Base-by-base conservation (phyloP, 2,888 invertebrate genomes). In the Patella ulyssiponensis region DNA sequence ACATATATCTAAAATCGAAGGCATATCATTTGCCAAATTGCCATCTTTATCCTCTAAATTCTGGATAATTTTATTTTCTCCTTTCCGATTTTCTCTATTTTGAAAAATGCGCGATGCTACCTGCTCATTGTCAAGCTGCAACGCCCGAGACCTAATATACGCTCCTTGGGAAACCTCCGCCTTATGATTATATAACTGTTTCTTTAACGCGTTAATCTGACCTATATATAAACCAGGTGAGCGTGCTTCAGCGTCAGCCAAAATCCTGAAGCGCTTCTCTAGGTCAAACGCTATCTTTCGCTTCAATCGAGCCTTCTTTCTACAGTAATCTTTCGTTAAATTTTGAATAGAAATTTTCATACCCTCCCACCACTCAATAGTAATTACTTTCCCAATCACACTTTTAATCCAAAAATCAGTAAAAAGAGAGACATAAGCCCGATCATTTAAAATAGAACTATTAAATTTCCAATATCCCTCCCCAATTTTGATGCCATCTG, bases 1-100 rank as follows among this genome's bases (percentile, higher is more conserved):
- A 72, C 71, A 76, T 20, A 23, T 64, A 9, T 58, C 44, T 64
- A 76, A 64, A 33, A 75, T 78, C 3, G 17, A 71, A 17, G 20
- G 64, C 44, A 72, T 53, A 56, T 56, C 56, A 56, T 56, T n/a
- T 17, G n/a, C 56, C 56, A 56, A 56, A 56, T 56, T 56, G 56
- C 56, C 56, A 56, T 56, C 56, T 56, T 56, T 56, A 56, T 56
- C 56, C n/a, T 17, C 56, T 56, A 56, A 56, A 56, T 17, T 56
- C n/a, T 15, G n/a, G 56, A 56, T 56, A 56, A 56, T 15, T 56
- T 56, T 56, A 44, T 44, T 44, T 44, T 44, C 44, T 44, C 44
- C 44, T 44, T 44, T 44, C 44, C 44, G 44, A 44, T 44, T 44
- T 44, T 44, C 44, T 44, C 44, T 44, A 9, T 44, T 44, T 44